Percentiles rank a stretch among this genome's conserved stretches.
phyloP scores from a whole-genome alignment of 2,113 vertebrate genomes.

The Toxotes chatareus region DNA sequence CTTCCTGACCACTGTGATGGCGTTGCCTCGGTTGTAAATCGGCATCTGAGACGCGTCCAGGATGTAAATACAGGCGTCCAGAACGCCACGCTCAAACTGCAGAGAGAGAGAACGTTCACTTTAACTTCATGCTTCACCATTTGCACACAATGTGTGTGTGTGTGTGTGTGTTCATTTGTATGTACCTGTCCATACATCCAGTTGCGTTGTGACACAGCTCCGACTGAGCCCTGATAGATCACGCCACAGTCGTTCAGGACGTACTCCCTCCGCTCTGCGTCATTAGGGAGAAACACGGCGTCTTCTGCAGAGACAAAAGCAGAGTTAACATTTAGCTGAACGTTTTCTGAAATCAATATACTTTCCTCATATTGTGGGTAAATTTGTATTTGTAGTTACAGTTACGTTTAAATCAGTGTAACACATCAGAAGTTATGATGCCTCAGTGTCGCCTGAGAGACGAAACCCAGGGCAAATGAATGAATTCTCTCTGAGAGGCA shows the following conservation, averaged over 20 bases:
- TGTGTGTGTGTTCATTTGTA: slow-evolving; percentile 31
- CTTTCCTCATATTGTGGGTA: no score
- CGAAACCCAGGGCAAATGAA: no score
- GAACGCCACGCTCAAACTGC: slow-evolving; percentile 89
- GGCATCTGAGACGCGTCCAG: slow-evolving; percentile 89
- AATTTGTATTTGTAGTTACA: no score
- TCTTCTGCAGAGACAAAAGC: slow-evolving; percentile 83
- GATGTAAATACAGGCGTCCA: slow-evolving; percentile 91
- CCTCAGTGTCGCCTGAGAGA: no score
- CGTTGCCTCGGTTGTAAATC: slow-evolving; percentile 85
- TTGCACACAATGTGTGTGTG: neutral
- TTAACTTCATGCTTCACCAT: accelerated
- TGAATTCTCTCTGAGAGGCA: neutral
- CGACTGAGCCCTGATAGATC: slow-evolving; percentile 85
- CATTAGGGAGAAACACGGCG: slow-evolving; percentile 83
- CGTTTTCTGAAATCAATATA: no score
- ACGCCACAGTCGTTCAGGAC: slow-evolving; percentile 89
- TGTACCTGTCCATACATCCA: slow-evolving; percentile 95
- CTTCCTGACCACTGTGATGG: slow-evolving; percentile 87
- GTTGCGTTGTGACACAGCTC: slow-evolving; percentile 70
- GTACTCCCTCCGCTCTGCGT: slow-evolving; percentile 87
- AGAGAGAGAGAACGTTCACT: neutral
- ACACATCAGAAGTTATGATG: no score
- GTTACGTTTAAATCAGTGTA: no score
- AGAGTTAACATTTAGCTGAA: no score